These are phyloP conservation scores for Stichodactyla mertensii DNA, from an alignment of 64 coral and sea anemone species.

Conservation along the genomic window DNA sequence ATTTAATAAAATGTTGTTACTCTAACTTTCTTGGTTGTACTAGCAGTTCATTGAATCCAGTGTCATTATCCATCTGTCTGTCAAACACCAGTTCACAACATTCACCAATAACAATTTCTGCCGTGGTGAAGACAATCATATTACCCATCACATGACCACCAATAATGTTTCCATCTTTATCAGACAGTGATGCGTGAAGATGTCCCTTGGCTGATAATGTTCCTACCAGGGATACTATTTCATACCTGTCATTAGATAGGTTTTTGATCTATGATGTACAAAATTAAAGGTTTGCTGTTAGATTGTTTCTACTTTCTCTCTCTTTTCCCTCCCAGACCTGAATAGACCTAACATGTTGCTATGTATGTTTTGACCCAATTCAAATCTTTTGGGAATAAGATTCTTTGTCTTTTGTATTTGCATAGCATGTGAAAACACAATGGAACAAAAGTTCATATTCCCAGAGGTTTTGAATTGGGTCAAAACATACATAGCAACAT, in stretches of 20 bases:
- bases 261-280: conserved; percentile 35
- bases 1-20: background rate
- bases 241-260: conserved; percentile 44
- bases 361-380: too few relatives aligned
- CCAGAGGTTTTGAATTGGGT: too few relatives aligned
- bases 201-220: conserved; percentile 69
- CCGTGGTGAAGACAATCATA: conserved; percentile 88
- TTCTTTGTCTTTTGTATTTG: too few relatives aligned
- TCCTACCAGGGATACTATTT: conserved; percentile 90
- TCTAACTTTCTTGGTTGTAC: background rate
- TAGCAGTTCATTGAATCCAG: conserved; percentile 75
- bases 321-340: too few relatives aligned
- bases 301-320: too few relatives aligned
- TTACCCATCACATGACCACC: conserved; percentile 88
- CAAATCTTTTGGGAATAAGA: too few relatives aligned
- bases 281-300: background rate
- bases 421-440: too few relatives aligned
- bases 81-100: conserved; percentile 45
- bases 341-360: too few relatives aligned
- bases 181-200: conserved; percentile 76
- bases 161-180: conserved; percentile 63
- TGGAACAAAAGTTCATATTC: too few relatives aligned
- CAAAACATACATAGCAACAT: too few relatives aligned
- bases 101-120: conserved; percentile 83
- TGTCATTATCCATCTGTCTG: conserved; percentile 53